Conservation (phyloP, 1,140 invertebrate species). For the Listronotus oregonensis region DNA sequence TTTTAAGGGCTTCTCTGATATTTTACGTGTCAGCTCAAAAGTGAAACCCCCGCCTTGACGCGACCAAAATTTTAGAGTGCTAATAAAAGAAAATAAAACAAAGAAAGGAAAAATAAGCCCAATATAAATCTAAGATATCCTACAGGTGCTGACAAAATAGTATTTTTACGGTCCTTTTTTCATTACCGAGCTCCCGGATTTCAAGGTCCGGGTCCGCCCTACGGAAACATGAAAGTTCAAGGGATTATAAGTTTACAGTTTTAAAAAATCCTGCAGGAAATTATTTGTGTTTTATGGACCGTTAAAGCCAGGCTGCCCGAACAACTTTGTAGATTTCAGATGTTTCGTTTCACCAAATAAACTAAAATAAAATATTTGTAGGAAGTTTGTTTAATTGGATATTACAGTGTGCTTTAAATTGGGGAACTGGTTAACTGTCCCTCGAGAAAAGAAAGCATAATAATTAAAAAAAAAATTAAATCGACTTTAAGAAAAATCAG, state of each 20-base stretch:
- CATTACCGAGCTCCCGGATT: slow-evolving; percentile 11
- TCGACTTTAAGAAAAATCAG: too few species aligned
- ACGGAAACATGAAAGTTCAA: slow-evolving; percentile 32
- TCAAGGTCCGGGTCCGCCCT: slow-evolving; percentile 28
- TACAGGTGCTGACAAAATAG: slow-evolving; percentile 18
- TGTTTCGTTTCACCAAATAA: too few species aligned
- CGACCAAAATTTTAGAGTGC: slow-evolving; percentile 13
- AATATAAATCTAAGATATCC: slow-evolving; percentile 12
- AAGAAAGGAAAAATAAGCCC: slow-evolving; percentile 12
- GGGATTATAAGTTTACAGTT: slow-evolving; percentile 41
- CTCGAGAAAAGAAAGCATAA: too few species aligned
- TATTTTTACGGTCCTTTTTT: slow-evolving; percentile 11
- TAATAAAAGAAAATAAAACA: slow-evolving; percentile 24
- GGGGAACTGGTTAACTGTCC: too few species aligned
- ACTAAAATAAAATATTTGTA: too few species aligned
- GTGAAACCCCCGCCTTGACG: slow-evolving; percentile 6
- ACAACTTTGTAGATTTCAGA: slow-evolving; percentile 2
- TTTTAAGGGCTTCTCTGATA: background rate
- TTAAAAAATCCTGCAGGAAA: slow-evolving; percentile 39
- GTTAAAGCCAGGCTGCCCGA: slow-evolving; percentile 1
- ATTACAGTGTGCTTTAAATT: too few species aligned
- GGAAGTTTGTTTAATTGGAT: too few species aligned
- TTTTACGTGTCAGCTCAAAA: slow-evolving; percentile 14
- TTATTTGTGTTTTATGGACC: slow-evolving; percentile 31
- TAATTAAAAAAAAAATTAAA: too few species aligned